Evolutionary conservation across 2,888 invertebrate genomes (phyloP).

Genomic region (Pemphredon lugubris): DNA sequence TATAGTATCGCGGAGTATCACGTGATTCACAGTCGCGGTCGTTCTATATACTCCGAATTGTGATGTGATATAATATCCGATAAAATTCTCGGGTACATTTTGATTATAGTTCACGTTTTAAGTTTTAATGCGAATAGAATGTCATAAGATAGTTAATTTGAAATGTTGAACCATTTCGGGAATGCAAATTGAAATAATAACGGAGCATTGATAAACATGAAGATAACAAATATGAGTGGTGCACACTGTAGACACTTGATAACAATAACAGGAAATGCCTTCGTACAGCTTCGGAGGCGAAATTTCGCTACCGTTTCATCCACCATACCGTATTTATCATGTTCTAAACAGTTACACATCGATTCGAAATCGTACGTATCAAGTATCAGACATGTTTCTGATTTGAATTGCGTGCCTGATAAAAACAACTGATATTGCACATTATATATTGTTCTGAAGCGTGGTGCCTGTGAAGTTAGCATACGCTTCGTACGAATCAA

Average conservation of each 20-base stretch:
- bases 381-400: background rate
- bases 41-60: background rate
- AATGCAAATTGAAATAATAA: background rate
- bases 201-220: background rate
- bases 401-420: background rate
- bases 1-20: background rate
- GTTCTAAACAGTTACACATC: slow-evolving; percentile 11
- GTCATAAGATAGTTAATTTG: background rate
- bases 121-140: background rate
- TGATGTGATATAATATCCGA: background rate
- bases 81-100: background rate
- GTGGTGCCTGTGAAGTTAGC: slow-evolving; percentile 84
- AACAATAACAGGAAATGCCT: slow-evolving; percentile 30
- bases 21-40: background rate
- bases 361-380: slow-evolving; percentile 36
- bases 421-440: background rate
- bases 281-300: slow-evolving; percentile 15
- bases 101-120: background rate
- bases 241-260: slow-evolving; percentile 11
- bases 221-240: slow-evolving; percentile 12
- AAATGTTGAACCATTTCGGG: too few species aligned
- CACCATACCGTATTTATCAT: background rate
- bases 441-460: slow-evolving; percentile 52
- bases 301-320: background rate
- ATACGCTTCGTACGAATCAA: slow-evolving; percentile 85